A percentile compares a stretch with the other conserved stretches of the same genome.
These are phyloP conservation scores for Nematolebias whitei DNA, from an alignment of 2,113 vertebrate genomes.

Conservation along the genomic window DNA sequence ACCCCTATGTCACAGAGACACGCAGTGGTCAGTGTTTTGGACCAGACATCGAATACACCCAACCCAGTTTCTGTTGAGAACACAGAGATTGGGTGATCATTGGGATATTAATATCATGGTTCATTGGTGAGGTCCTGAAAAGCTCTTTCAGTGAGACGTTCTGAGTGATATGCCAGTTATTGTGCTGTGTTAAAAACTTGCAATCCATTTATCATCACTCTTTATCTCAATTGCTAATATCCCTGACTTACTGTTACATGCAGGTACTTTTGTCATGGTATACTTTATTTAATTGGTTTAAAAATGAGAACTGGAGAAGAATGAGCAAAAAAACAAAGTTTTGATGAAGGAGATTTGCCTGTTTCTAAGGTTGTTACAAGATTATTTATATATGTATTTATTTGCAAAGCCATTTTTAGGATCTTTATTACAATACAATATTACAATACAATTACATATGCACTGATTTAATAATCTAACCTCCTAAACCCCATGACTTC, in stretches of 20 bases:
- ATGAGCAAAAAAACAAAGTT: slow-evolving; percentile 27
- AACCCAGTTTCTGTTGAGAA: slow-evolving; percentile 45
- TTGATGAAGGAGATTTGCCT: slow-evolving; percentile 29
- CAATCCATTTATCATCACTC: slow-evolving; percentile 47
- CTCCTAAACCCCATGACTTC: too few species aligned
- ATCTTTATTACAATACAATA: slow-evolving; percentile 81
- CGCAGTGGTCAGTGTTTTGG: slow-evolving; percentile 79
- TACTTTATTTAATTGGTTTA: slow-evolving; percentile 22
- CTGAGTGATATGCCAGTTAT: slow-evolving; percentile 66
- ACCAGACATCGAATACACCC: slow-evolving; percentile 53
- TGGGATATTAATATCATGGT: slow-evolving; percentile 58
- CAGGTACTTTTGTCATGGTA: too few species aligned
- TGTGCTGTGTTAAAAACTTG: slow-evolving; percentile 61
- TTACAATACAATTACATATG: too few species aligned
- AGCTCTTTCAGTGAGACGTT: slow-evolving; percentile 45
- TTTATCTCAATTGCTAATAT: slow-evolving; percentile 38
- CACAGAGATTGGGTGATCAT: slow-evolving; percentile 42
- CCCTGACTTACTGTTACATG: slow-evolving; percentile 17
- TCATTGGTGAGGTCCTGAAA: slow-evolving; percentile 62
- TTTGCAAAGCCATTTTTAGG: slow-evolving; percentile 82
- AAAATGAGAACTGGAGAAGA: slow-evolving; percentile 8
- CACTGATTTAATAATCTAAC: too few species aligned
- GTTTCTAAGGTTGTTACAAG: slow-evolving; percentile 76
- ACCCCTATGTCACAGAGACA: slow-evolving; percentile 73
- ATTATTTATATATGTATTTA: slow-evolving; percentile 79